Base-by-base conservation (phyloP, 2,797 vertebrate species). In the Sebastes matsubarae region DNA sequence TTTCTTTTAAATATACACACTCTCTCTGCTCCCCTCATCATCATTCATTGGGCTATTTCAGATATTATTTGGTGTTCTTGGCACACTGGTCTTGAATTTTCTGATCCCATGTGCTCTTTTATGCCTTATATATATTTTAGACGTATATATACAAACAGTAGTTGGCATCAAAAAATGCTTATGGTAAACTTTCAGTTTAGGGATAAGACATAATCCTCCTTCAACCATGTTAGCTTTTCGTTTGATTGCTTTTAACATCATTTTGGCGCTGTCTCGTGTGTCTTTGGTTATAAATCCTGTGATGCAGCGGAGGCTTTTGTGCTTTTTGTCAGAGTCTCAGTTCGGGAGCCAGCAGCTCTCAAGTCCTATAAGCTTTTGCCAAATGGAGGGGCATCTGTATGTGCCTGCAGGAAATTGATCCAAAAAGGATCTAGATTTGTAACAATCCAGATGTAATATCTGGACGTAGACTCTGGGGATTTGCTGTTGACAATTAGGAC, bases 291-390 rank as follows among this genome's bases (percentile, higher is more conserved):
- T 58, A 88, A 82, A 82, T 83, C 66, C 66, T 72, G 57, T 67
- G 65, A 38, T 80, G 67, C 69, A 55, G 75, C 20, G 2, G 69
- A 82, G 46, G 61, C 52, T 71, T 69, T 85, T 81, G 34, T 75
- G 72, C 6, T 79, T 80, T 82, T 81, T 85, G 54, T 82, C 71
- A 64, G 60, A 3, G 54, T 60, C 76, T 90, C 80, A 82, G 61
- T 82, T 79, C 9, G 7, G 38, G 11, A 77, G 88, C 78, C 86
- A 89, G 76, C 64, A 72, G 38, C 83, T 52, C 74, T 76, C 71
- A 61, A 79, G 75, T 86, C 60, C 52, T 34, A 7, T 24, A 74
- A 66, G 69, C 67, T 54, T 27, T 60, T 71, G 88, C 80, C 83
- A 90, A 87, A 83, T 13, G 12, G 36, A 87, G 29, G 4, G 34